A percentile compares a stretch with the other conserved stretches of the same genome.
Conservation (phyloP, 1,140 invertebrate genomes). For the Trichogramma pretiosum region DNA sequence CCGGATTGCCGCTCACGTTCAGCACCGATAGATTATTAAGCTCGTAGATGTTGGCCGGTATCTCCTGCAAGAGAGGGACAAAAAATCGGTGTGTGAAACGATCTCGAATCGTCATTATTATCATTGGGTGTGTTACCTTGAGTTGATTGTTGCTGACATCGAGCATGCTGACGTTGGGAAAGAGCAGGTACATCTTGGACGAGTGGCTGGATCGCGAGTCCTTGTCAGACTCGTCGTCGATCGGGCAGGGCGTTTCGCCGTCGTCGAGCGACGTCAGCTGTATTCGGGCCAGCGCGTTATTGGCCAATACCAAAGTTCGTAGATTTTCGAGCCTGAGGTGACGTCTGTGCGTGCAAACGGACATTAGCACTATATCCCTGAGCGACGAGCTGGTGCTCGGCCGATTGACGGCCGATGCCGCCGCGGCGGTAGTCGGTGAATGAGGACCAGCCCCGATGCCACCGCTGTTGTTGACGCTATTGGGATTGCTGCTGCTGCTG, state of each 20-base stretch:
- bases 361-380: conserved; percentile 63
- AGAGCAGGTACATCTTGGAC: conserved; percentile 56
- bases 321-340: conserved; percentile 74
- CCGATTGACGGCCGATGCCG: too few species aligned
- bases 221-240: conserved; percentile 34
- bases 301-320: conserved; percentile 72
- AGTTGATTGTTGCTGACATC: conserved; percentile 87
- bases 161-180: conserved; percentile 89
- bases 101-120: too few species aligned
- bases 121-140: conserved; percentile 61
- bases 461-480: conserved; percentile 52
- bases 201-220: conserved; percentile 28
- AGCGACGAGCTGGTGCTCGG: conserved; percentile 53
- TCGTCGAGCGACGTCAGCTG: conserved; percentile 72
- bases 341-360: conserved; percentile 72
- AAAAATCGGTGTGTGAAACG: neutral
- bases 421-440: conserved; percentile 33
- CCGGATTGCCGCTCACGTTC: conserved; percentile 82
- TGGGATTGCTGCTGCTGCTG: conserved; percentile 48
- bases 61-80: conserved; percentile 48
- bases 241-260: conserved; percentile 33
- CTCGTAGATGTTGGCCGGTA: conserved; percentile 80
- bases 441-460: conserved; percentile 39
- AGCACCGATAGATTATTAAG: conserved; percentile 85
- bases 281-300: conserved; percentile 72